Conservation (phyloP, 2,113 vertebrate species). For the human region DNA sequence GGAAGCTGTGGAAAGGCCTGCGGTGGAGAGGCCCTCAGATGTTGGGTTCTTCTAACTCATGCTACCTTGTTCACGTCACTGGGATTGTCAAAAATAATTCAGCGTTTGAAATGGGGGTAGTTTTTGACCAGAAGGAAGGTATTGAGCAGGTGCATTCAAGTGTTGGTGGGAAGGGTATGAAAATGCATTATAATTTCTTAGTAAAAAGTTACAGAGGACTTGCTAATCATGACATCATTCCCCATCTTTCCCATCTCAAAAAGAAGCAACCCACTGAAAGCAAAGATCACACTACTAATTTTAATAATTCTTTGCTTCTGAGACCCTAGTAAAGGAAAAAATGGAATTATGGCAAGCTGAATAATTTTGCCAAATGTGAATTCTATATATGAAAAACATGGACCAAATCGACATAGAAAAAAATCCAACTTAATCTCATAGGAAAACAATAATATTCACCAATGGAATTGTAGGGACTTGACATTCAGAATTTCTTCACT, state of each 20-base stretch:
- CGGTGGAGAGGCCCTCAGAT: not conserved
- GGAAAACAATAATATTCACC: not conserved
- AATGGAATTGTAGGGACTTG: not conserved
- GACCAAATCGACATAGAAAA: not conserved
- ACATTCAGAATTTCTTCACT: conserved; percentile 7
- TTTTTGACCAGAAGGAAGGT: not conserved
- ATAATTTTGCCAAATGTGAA: not conserved
- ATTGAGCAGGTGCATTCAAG: not conserved
- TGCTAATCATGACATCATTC: not conserved
- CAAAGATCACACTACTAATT: not conserved
- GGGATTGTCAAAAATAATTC: not conserved
- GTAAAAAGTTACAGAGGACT: not conserved
- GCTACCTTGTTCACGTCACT: not conserved
- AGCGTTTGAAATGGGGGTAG: not conserved
- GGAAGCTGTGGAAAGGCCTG: not conserved
- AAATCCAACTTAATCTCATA: not conserved
- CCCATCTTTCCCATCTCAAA: not conserved
- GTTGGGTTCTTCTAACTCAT: not conserved
- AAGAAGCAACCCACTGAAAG: not conserved
- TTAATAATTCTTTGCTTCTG: conserved; percentile 4
- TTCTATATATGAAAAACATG: not conserved
- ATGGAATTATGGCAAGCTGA: not conserved
- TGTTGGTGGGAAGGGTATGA: not conserved
- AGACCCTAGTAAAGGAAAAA: not conserved
- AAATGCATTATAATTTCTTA: not conserved